Percentiles rank a stretch among this genome's conserved stretches.
phyloP scores from a whole-genome alignment of 2,113 vertebrate genomes.

The Synchiropus splendidus region DNA sequence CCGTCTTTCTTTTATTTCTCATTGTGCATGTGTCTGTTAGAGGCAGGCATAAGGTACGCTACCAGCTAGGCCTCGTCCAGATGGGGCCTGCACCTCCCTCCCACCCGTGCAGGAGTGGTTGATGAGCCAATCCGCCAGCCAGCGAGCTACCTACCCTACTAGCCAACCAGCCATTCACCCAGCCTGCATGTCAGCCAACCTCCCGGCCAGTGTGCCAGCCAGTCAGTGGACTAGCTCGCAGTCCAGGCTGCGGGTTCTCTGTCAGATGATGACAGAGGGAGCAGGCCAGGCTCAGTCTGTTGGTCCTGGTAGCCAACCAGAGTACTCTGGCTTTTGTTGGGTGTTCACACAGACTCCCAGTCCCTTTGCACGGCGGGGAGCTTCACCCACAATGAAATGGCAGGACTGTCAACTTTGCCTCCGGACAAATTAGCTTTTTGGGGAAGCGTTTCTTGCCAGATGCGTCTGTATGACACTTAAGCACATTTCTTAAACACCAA shows the following conservation, averaged over 20 bases:
- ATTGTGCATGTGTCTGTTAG: slow-evolving; percentile 19
- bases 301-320: slow-evolving; percentile 50
- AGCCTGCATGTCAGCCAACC: slow-evolving; percentile 19
- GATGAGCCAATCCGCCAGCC: slow-evolving; percentile 38
- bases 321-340: slow-evolving; percentile 52
- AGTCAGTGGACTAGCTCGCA: slow-evolving; percentile 46
- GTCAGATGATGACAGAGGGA: slow-evolving; percentile 46
- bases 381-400: slow-evolving; percentile 49
- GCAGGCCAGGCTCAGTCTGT: slow-evolving; percentile 46
- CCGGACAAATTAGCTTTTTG: slow-evolving; percentile 51
- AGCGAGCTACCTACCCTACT: slow-evolving; percentile 40
- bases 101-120: slow-evolving; percentile 14
- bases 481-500: too few species aligned
- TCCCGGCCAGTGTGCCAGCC: slow-evolving; percentile 36
- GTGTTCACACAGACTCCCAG: slow-evolving; percentile 47
- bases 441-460: not conserved
- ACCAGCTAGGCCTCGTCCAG: slow-evolving; percentile 40
- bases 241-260: slow-evolving; percentile 35
- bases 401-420: slow-evolving; percentile 43
- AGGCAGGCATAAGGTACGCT: slow-evolving; percentile 40
- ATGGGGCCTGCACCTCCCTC: slow-evolving; percentile 24
- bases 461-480: too few species aligned
- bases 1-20: slow-evolving; percentile 9
- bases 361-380: slow-evolving; percentile 40
- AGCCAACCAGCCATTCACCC: slow-evolving; percentile 53